Conservation (phyloP, 92 coral and sea anemone genomes). For the Siderastrea radians region DNA sequence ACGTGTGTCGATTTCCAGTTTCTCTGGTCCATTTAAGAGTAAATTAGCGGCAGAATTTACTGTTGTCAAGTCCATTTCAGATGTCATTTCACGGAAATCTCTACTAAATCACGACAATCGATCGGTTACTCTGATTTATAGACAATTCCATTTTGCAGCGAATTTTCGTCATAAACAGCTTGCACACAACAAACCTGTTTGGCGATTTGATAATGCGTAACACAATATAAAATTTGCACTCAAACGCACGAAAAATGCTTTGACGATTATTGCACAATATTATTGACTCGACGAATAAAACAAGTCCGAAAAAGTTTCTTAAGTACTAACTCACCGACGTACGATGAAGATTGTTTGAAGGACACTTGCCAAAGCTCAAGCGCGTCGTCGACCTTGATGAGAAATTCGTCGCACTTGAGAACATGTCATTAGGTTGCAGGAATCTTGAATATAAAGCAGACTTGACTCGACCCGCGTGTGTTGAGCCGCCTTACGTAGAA, state of each 20-base stretch:
- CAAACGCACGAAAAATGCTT: not conserved
- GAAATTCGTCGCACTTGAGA: conserved; percentile 22
- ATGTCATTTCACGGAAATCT: not conserved
- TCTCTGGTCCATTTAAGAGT: conserved; percentile 13
- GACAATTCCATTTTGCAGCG: not conserved
- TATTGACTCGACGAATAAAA: not conserved
- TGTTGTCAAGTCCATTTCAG: not conserved
- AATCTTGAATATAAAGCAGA: conserved; percentile 43
- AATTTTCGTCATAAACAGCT: not conserved
- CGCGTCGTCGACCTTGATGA: conserved; percentile 6
- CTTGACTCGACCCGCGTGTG: conserved; percentile 14
- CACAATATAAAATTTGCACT: not conserved
- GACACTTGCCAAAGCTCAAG: not conserved
- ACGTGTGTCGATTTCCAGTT: conserved; percentile 24
- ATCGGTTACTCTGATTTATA: not conserved
- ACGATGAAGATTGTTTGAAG: not conserved
- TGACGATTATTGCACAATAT: not conserved
- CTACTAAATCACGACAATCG: not conserved
- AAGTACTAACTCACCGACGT: not conserved
- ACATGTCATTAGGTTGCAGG: conserved; percentile 24
- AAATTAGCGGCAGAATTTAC: not conserved
- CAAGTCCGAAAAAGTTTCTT: not conserved
- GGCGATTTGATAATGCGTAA: not conserved
- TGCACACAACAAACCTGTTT: not conserved
- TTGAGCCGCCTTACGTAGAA: conserved; percentile 20